These are phyloP conservation scores for Idaea aversata DNA, from an alignment of 2,888 invertebrate genomes.

Conservation along the genomic window DNA sequence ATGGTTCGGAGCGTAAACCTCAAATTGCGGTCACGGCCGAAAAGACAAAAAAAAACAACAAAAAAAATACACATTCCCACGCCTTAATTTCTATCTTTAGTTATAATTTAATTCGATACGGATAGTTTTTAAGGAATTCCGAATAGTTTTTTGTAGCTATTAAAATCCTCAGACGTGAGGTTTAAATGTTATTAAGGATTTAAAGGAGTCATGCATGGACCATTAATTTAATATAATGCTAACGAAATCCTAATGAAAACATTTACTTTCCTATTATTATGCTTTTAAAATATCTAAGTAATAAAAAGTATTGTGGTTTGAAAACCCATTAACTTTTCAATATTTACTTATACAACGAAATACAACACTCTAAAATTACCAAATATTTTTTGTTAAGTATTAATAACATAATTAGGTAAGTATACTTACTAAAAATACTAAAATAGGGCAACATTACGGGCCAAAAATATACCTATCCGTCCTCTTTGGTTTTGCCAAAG, in stretches of 20 bases:
- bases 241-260: not conserved
- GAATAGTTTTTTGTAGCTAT: conserved; percentile 41
- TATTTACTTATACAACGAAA: too few relatives aligned
- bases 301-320: too few relatives aligned
- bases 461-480: too few relatives aligned
- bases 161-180: conserved; percentile 22
- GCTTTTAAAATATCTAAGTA: not conserved
- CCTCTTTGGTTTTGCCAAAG: too few relatives aligned
- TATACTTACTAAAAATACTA: too few relatives aligned
- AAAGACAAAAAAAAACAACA: conserved; percentile 38
- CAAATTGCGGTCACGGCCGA: conserved; percentile 43
- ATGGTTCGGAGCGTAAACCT: conserved; percentile 23
- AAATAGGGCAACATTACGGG: too few relatives aligned
- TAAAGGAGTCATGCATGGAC: not conserved
- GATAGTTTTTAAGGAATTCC: conserved; percentile 50
- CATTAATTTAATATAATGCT: not conserved
- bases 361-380: too few relatives aligned
- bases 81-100: conserved; percentile 58
- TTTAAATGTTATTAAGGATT: conserved; percentile 11
- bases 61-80: conserved; percentile 54
- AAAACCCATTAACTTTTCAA: too few relatives aligned
- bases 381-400: too few relatives aligned
- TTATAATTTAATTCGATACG: conserved; percentile 66
- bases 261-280: conserved; percentile 9
- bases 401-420: too few relatives aligned